These are phyloP conservation scores for Diacarnus erythraeanus DNA, from an alignment of 37 sponge, comb jelly and placozoan species.

Conservation along the genomic window DNA sequence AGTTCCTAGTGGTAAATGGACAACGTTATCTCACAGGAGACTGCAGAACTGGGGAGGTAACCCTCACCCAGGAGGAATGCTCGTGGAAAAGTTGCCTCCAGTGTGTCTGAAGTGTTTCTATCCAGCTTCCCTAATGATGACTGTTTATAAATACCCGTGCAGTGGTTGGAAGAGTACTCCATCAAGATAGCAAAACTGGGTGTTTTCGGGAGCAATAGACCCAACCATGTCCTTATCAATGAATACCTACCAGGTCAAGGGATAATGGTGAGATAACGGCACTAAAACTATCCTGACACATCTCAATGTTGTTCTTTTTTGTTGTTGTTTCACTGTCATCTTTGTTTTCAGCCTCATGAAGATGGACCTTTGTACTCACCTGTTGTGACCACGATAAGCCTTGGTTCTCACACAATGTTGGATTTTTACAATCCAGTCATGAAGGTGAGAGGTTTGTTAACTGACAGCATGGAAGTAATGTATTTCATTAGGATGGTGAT, in stretches of 20 bases:
- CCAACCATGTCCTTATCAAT: slow-evolving; percentile 97
- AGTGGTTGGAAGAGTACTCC: slow-evolving; percentile 80
- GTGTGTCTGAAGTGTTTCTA: slow-evolving; percentile 13
- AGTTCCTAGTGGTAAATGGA: slow-evolving; percentile 94
- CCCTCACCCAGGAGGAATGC: slow-evolving; percentile 78
- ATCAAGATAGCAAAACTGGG: slow-evolving; percentile 35
- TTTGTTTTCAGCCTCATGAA: slow-evolving; percentile 77
- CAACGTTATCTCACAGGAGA: slow-evolving; percentile 76
- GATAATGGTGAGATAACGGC: slow-evolving; percentile 77
- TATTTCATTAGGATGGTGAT: slow-evolving; percentile 1
- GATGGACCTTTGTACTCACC: slow-evolving; percentile 97
- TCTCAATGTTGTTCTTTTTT: background rate
- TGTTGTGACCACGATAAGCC: slow-evolving; percentile 86
- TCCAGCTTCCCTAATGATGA: background rate
- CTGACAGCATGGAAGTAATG: background rate
- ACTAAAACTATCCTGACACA: background rate
- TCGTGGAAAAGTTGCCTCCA: slow-evolving; percentile 42
- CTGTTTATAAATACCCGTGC: background rate
- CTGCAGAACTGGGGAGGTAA: slow-evolving; percentile 97
- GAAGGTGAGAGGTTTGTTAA: background rate
- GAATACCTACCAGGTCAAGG: slow-evolving; percentile 97
- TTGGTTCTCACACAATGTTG: slow-evolving; percentile 85
- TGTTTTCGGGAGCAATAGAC: slow-evolving; percentile 64
- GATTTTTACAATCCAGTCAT: slow-evolving; percentile 74
- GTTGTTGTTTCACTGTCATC: background rate